These are phyloP conservation scores for Venturia canescens DNA, from an alignment of 1,140 invertebrate genomes.

Conservation along the genomic window DNA sequence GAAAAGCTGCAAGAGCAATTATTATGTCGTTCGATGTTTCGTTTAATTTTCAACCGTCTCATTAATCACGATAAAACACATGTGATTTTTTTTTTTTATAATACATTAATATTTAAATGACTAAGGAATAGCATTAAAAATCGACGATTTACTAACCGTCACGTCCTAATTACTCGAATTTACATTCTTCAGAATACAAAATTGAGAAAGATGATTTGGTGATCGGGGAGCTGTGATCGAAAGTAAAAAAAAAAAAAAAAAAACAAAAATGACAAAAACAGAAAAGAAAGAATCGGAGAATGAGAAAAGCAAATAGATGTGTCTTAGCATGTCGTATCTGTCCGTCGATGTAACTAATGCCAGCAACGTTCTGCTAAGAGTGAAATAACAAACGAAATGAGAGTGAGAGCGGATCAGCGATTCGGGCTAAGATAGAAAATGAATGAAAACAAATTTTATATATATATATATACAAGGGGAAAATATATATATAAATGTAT, in stretches of 20 bases:
- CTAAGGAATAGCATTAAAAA: neutral
- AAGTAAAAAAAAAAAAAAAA: constrained; percentile 40
- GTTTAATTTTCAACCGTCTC: neutral
- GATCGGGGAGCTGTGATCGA: constrained; percentile 47
- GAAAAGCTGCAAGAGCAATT: neutral
- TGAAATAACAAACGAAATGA: constrained; percentile 6
- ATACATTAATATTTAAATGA: neutral
- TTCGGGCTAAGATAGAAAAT: constrained; percentile 5
- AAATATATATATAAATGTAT: neutral
- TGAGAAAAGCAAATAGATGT: constrained; percentile 32
- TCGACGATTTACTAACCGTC: neutral
- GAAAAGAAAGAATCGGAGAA: constrained; percentile 7
- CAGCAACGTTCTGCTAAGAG: constrained; percentile 21
- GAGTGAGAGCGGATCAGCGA: neutral
- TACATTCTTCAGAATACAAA: constrained; percentile 53
- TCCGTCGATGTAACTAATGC: constrained; percentile 39
- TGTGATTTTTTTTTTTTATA: neutral
- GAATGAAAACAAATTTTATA: neutral
- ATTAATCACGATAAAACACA: neutral
- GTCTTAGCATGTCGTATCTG: constrained; percentile 27
- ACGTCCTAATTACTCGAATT: constrained; percentile 35
- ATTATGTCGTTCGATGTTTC: too few relatives aligned
- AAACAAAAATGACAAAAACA: constrained; percentile 31
- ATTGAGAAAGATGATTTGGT: constrained; percentile 42
- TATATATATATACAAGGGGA: too few relatives aligned